Evolutionary conservation across 2,797 vertebrate genomes (phyloP).

Genomic region (Streptopelia turtur): DNA sequence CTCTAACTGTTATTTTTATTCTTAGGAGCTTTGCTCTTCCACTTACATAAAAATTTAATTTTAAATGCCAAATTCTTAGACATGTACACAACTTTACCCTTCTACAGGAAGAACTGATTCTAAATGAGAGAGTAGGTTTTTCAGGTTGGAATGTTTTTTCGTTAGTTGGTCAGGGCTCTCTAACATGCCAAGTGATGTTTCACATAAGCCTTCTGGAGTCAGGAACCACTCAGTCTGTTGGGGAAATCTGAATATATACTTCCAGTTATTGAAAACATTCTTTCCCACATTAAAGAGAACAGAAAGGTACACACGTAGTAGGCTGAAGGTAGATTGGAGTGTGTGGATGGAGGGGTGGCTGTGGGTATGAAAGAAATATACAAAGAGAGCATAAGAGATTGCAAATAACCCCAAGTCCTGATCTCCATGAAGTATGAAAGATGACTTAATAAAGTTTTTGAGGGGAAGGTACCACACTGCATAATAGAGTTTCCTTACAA

Average conservation of each 20-base stretch:
- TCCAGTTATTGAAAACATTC: not conserved
- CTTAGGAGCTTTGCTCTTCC: not conserved
- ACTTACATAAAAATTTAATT: not conserved
- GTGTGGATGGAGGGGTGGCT: accelerated
- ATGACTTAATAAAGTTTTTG: not conserved
- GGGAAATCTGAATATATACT: not conserved
- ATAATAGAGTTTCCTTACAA: not conserved
- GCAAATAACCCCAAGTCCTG: not conserved
- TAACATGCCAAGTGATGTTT: not conserved
- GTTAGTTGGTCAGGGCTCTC: not conserved
- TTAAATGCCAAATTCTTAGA: not conserved
- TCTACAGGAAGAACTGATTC: not conserved
- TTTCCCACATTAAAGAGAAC: not conserved
- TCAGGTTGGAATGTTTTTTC: not conserved
- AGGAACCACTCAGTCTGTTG: not conserved
- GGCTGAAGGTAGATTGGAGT: not conserved
- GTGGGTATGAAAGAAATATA: not conserved
- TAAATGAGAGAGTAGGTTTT: not conserved
- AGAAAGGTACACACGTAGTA: not conserved
- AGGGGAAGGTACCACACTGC: not conserved
- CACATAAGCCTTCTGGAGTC: not conserved
- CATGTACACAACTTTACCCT: not conserved
- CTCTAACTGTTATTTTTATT: not conserved
- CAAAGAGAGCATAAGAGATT: not conserved
- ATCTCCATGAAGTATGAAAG: not conserved